These are phyloP conservation scores for Corbicula japonica DNA, from an alignment of 2,888 invertebrate genomes.

Conservation along the genomic window DNA sequence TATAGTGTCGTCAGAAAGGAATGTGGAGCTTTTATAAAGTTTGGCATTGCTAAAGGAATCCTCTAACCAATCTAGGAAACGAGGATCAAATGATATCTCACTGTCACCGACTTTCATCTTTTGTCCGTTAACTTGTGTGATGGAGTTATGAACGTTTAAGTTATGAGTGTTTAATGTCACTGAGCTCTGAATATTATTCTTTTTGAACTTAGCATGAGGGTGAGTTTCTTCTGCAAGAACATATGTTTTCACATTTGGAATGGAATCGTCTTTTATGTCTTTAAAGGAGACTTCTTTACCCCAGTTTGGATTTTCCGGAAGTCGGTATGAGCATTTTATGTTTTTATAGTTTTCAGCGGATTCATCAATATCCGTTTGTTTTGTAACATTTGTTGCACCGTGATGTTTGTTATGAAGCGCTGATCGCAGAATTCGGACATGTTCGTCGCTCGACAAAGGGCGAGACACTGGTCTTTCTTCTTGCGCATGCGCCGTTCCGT, in stretches of 20 bases:
- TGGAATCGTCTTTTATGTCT: conserved; percentile 69
- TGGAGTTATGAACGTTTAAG: conserved; percentile 70
- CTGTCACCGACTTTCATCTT: conserved; percentile 62
- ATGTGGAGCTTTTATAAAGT: conserved; percentile 37
- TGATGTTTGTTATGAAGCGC: conserved; percentile 57
- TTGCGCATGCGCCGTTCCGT: conserved; percentile 10
- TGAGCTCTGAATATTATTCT: conserved; percentile 54
- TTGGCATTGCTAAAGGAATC: conserved; percentile 58
- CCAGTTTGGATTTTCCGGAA: conserved; percentile 70
- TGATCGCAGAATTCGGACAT: conserved; percentile 57
- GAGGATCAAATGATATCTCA: conserved; percentile 65
- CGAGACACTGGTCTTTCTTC: conserved; percentile 38
- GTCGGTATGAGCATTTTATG: conserved; percentile 66
- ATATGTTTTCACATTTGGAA: conserved; percentile 73
- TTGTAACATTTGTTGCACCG: conserved; percentile 42
- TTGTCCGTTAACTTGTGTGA: conserved; percentile 61
- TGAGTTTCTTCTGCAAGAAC: conserved; percentile 64
- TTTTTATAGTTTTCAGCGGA: conserved; percentile 53
- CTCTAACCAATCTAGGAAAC: conserved; percentile 70
- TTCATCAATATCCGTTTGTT: conserved; percentile 44
- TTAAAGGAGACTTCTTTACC: conserved; percentile 68
- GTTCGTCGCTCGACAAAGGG: conserved; percentile 52
- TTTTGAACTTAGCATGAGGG: conserved; percentile 54
- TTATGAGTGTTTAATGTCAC: conserved; percentile 70
- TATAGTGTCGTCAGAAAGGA: conserved; percentile 37